These are phyloP conservation scores for Chirona hameri DNA, from an alignment of 2,888 invertebrate genomes.

Conservation along the genomic window DNA sequence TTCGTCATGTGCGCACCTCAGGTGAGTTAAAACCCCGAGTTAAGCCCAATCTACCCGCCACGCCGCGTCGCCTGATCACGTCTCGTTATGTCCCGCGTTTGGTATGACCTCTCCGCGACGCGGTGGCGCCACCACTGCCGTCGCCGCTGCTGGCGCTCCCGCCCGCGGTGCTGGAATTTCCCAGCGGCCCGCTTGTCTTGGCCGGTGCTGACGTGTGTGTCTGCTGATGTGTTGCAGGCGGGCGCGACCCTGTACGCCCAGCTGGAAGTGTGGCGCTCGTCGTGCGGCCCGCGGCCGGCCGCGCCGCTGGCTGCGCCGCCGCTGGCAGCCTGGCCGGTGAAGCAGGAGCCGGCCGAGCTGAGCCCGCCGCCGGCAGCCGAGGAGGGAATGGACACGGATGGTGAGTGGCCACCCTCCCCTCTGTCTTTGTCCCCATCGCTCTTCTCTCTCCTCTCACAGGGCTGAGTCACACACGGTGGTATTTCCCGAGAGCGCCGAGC, in stretches of 20 bases:
- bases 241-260: conserved; percentile 82
- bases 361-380: neutral
- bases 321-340: neutral
- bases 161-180: neutral
- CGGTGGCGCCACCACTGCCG: neutral
- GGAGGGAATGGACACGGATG: neutral
- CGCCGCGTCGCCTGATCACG: too few relatives aligned
- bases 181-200: neutral
- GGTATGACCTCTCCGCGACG: too few relatives aligned
- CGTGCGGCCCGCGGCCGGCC: conserved; percentile 48
- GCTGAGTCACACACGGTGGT: neutral
- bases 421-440: neutral
- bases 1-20: conserved; percentile 30
- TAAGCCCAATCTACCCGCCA: neutral
- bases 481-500: neutral
- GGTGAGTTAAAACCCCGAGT: neutral
- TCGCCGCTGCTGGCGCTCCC: neutral
- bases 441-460: neutral
- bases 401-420: conserved; percentile 1
- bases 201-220: neutral
- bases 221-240: conserved; percentile 54
- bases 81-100: too few relatives aligned
- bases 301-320: neutral
- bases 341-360: neutral
- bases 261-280: conserved; percentile 87